Base-by-base conservation (phyloP, 2,888 invertebrate genomes). In the Anorthoa munda region DNA sequence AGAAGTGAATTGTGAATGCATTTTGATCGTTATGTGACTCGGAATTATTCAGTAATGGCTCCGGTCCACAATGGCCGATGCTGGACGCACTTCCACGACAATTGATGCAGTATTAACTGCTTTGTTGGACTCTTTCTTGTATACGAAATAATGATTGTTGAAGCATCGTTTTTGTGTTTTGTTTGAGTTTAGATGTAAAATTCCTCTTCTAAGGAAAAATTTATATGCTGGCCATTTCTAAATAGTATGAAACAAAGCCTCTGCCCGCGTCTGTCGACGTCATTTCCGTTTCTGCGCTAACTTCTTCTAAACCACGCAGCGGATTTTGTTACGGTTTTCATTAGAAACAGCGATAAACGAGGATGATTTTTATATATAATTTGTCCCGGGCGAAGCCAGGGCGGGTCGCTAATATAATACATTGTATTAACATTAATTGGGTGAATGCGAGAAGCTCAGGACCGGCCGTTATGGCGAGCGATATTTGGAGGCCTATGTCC, bases 1-100 rank as follows among this genome's bases (percentile, higher is more conserved):
- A 78, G 58, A 77, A 77, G 13, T 66, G 82, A 51, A 78, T 70
- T 82, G 65, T 72, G 56, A 61, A 56, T 79, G 72, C 67, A 83
- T 51, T 73, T 79, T 45, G 59, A 73, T 83, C 66, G 66, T 64
- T 79, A 50, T 50, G 69, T 64, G 66, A 55, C 53, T 79, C n/a
- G 12, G 12, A 70, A 83, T 83, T 56, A 81, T 70, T 56, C 59
- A 60, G 55, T 79, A 72, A 79, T 81, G 74, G 80, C 17, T 21
- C 50, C 50, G n/a, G 83, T 60, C 18, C 59, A 81, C 81, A 81
- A 81, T 79, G 51, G 39, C n/a, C 74, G 63, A 63, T 64, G 63
- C 64, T 64, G 64, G 69, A 79, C 59, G 69, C 64, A 79, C 64
- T 79, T 63, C 45, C 7, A 78, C 58, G 31, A 39, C 80, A 83